Percentiles rank a stretch among this genome's conserved stretches.
Conservation (phyloP, 1,140 invertebrate species). For the Apis laboriosa region DNA sequence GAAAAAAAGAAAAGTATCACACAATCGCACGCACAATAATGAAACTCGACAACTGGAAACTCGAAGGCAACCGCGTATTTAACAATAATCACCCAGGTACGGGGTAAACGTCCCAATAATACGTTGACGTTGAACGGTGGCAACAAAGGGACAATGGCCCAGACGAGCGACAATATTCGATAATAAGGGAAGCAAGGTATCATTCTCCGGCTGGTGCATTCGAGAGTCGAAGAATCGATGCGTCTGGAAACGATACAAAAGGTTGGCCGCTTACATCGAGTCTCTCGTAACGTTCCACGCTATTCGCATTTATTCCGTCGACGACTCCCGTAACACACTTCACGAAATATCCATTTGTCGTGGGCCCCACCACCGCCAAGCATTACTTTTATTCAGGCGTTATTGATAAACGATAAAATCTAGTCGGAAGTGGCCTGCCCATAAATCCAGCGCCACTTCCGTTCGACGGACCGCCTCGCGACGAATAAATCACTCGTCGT, state of each 20-base stretch:
- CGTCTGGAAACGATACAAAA: conserved; percentile 47
- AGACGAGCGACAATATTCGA: conserved; percentile 17
- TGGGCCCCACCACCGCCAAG: conserved; percentile 30
- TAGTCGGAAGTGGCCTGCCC: conserved; percentile 67
- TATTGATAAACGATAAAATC: conserved; percentile 78
- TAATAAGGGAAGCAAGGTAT: conserved; percentile 9
- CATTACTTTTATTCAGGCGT: conserved; percentile 68
- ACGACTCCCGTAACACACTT: conserved; percentile 63
- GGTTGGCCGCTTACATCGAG: neutral
- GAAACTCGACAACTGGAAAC: neutral
- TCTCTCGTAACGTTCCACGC: conserved; percentile 11
- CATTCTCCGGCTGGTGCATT: neutral
- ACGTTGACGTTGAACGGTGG: neutral
- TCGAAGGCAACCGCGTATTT: neutral
- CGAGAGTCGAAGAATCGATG: conserved; percentile 25
- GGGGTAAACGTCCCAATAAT: neutral
- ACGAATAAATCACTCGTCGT: conserved; percentile 71
- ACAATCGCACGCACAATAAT: neutral
- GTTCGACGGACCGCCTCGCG: conserved; percentile 75
- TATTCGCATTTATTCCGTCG: conserved; percentile 54
- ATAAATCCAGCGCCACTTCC: conserved; percentile 73
- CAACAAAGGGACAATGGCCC: conserved; percentile 20
- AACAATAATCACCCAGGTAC: neutral
- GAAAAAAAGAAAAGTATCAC: neutral
- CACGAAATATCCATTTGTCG: conserved; percentile 68